Evolutionary conservation across 2,797 vertebrate species (phyloP), one percentile per base, ranked within the genome.

Genomic region (Brotogeris chrysoptera): DNA sequence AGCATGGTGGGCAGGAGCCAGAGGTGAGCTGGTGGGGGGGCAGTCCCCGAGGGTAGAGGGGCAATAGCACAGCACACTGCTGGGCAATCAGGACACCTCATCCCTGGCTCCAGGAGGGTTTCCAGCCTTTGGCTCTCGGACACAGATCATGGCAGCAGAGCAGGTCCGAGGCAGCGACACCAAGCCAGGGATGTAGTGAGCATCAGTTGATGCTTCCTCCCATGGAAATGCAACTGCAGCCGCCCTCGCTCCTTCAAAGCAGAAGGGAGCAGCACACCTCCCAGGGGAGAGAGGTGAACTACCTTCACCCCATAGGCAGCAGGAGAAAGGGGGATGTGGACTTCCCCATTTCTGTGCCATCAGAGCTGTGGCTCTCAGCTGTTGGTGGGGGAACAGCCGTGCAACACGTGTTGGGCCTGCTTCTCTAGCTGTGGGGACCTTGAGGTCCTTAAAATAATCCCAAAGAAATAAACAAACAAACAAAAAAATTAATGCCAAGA

Each of bases 391-490:
- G 78, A 91, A 64, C 92, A 92, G 74, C 93, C 73, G 6, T 49
- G 85, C 68, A 70, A 46, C 91, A 96, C 52, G 49, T 81, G 72
- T 57, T 66, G 85, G 38, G 65, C 55, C 61, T 65, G 57, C 65
- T 47, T 64, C 79, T n/a, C 38, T 50, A 63, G 80, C 90, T 94
- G 77, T 9, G 30, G 66, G 83, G 91, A 95, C 91, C 92, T 95
- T 3, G 6, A 92, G 85, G 86, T 90, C 95, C 95, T 93, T 94
- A 92, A 96, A 97, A 97, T 95, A 94, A 96, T 77, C 92, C 85
- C 60, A 6, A 7, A 86, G 94, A 96, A 94, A 93, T 60, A 96
- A 97, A 96, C 91, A 97, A 96, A 96, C 94, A 96, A 97, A 93
- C 91, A 94, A 72, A 59, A 34, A 27, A 12, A 36, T 0, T 24